Conservation (phyloP, 2,113 vertebrate species). For the Malurus alboscapulatus region DNA sequence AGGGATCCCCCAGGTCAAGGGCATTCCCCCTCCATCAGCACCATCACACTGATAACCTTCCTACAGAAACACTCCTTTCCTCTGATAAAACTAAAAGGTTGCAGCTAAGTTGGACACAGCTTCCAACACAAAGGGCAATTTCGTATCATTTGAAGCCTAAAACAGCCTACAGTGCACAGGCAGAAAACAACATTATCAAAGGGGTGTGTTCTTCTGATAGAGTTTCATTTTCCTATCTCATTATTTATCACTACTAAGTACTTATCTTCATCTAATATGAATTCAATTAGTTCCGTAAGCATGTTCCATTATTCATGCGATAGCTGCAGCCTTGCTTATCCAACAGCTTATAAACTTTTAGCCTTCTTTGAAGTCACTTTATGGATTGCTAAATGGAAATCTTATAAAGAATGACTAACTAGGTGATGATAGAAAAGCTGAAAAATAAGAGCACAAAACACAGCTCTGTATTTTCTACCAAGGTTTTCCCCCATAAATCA, state of each 20-base stretch:
- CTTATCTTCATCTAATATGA: constrained; percentile 65
- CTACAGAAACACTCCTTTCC: not conserved
- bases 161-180: not conserved
- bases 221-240: constrained; percentile 14
- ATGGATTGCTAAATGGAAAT: constrained; percentile 71
- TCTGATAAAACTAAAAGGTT: constrained; percentile 45
- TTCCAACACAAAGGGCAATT: not conserved
- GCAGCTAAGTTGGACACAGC: not conserved
- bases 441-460: constrained; percentile 71
- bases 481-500: constrained; percentile 75
- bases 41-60: constrained; percentile 5
- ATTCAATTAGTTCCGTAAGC: constrained; percentile 72
- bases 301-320: constrained; percentile 70
- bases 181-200: not conserved
- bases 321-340: constrained; percentile 47
- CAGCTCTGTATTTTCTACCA: constrained; percentile 72
- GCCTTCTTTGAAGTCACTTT: constrained; percentile 80
- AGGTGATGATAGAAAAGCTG: constrained; percentile 77
- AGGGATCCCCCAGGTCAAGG: constrained; percentile 61
- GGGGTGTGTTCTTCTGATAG: not conserved
- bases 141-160: not conserved
- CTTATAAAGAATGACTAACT: constrained; percentile 76
- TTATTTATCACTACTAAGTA: constrained; percentile 43
- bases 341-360: constrained; percentile 66
- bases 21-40: constrained; percentile 67